Conservation (phyloP, 1,140 invertebrate species). For the Nylanderia fulva region DNA sequence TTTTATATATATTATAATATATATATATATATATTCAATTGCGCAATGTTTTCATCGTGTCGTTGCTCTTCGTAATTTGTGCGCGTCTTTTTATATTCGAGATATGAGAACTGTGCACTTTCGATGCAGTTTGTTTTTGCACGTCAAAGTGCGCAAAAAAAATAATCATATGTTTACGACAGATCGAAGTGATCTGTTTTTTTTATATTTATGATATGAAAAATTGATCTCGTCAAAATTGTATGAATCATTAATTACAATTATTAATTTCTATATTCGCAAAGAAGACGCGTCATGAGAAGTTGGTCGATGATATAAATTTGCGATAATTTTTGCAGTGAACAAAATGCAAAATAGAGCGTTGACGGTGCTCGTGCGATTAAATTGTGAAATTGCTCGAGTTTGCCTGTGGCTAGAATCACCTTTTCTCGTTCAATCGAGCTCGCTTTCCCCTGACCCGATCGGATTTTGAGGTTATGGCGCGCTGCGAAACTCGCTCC, state of each 20-base stretch:
- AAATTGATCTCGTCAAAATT: neutral
- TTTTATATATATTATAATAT: too few species aligned
- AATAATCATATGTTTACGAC: neutral
- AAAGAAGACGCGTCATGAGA: neutral
- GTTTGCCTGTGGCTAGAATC: neutral
- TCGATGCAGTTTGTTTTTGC: neutral
- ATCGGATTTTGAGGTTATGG: slow-evolving; percentile 49
- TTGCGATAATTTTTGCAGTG: neutral
- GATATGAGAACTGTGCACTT: neutral
- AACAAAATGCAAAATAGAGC: neutral
- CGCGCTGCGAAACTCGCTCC: neutral
- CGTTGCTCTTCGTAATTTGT: neutral
- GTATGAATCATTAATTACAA: neutral
- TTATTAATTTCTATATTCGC: neutral
- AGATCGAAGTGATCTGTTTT: neutral
- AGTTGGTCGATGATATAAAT: neutral
- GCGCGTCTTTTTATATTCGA: neutral
- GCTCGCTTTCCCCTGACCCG: slow-evolving; percentile 10
- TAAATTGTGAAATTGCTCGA: neutral
- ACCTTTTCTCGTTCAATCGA: neutral
- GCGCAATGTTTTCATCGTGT: neutral
- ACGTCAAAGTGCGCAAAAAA: neutral
- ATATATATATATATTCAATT: too few species aligned
- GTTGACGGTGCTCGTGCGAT: neutral
- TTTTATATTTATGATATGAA: neutral